These are phyloP conservation scores for Corythornis vintsioides DNA, from an alignment of 2,113 vertebrate species.

Conservation along the genomic window DNA sequence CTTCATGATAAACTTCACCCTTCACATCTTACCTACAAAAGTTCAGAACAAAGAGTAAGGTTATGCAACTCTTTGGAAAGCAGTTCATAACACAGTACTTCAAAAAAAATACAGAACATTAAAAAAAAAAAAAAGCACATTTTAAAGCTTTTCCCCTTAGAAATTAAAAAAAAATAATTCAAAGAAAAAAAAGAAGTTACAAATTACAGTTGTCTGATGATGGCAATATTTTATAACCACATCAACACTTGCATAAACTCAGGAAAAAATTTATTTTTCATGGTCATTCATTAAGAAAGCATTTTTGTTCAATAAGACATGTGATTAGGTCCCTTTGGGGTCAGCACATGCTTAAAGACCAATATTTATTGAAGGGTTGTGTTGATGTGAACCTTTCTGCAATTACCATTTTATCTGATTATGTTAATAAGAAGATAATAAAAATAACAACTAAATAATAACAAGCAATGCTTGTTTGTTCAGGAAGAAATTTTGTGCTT, in stretches of 20 bases:
- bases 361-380: slow-evolving; percentile 30
- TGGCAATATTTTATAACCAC: neutral
- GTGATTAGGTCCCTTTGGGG: neutral
- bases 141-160: neutral
- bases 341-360: slow-evolving; percentile 24
- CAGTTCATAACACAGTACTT: neutral
- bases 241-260: neutral
- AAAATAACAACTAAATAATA: too few relatives aligned
- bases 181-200: neutral
- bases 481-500: neutral
- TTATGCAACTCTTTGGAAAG: neutral
- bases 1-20: neutral
- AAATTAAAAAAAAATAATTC: too few relatives aligned
- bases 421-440: neutral
- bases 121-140: neutral
- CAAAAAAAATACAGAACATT: neutral
- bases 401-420: slow-evolving; percentile 34
- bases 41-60: neutral
- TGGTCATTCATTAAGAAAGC: neutral
- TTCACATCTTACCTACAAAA: neutral
- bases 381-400: slow-evolving; percentile 4
- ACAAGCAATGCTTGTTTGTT: slow-evolving; percentile 2
- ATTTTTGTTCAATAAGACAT: slow-evolving; percentile 19
- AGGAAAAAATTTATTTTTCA: neutral
- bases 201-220: neutral